These are phyloP conservation scores for Apamea monoglypha DNA, from an alignment of 2,888 invertebrate species.

Conservation along the genomic window DNA sequence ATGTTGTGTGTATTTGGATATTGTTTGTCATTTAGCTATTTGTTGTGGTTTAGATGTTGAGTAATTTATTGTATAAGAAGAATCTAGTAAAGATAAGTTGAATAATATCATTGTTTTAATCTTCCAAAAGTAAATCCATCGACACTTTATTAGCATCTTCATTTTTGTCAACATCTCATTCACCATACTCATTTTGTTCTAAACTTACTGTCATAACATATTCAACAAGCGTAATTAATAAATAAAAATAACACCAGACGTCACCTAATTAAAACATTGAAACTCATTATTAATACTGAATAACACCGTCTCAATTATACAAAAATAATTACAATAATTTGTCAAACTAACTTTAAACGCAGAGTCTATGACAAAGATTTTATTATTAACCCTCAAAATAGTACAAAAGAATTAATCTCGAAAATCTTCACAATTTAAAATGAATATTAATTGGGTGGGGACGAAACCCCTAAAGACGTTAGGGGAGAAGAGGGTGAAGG, in stretches of 20 bases:
- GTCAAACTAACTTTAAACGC: slow-evolving; percentile 79
- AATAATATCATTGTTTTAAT: background rate
- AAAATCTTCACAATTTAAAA: slow-evolving; percentile 80
- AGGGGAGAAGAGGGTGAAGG: slow-evolving; percentile 46
- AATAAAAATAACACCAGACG: slow-evolving; percentile 35
- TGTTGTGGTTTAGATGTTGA: background rate
- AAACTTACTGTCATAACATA: background rate
- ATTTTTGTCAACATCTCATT: background rate
- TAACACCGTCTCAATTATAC: slow-evolving; percentile 66
- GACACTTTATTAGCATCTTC: background rate
- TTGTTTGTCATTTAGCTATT: slow-evolving; percentile 7
- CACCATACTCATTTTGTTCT: background rate
- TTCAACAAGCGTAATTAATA: background rate
- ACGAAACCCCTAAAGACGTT: slow-evolving; percentile 75
- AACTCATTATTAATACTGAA: slow-evolving; percentile 54
- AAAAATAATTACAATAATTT: slow-evolving; percentile 80
- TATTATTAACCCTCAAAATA: slow-evolving; percentile 80
- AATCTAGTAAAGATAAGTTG: background rate
- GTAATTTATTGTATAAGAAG: background rate
- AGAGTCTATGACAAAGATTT: slow-evolving; percentile 80
- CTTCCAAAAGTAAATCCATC: background rate
- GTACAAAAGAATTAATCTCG: slow-evolving; percentile 85
- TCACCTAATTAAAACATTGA: slow-evolving; percentile 52
- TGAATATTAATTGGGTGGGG: slow-evolving; percentile 74
- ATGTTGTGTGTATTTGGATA: slow-evolving; percentile 30